Evolutionary conservation across 2,888 invertebrate species (phyloP), one percentile per base, ranked within the genome.

Genomic region (Xestia c-nigrum): DNA sequence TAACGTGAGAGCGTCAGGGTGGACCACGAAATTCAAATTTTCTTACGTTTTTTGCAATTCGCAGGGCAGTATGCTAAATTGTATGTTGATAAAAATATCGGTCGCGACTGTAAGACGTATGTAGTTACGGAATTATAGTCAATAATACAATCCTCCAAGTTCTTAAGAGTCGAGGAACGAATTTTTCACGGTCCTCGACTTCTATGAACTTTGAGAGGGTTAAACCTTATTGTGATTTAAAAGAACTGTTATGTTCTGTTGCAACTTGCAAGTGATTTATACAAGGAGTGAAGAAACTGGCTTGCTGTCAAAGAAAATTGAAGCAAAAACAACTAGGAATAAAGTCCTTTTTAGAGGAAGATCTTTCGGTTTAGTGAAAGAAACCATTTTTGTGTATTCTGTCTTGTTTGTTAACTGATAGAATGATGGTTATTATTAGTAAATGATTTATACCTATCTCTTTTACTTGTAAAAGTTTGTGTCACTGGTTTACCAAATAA

Each of bases 201-300:
- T n/a, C n/a, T n/a, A n/a, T n/a, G n/a, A n/a, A n/a, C n/a, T n/a
- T n/a, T n/a, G n/a, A n/a, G n/a, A n/a, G n/a, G n/a, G n/a, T 57
- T 47, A 38, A 21, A 46, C n/a, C 9, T 19, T n/a, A 12, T 24
- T 24, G 12, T 19, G 50, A 19, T 52, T 24, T 74, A 21, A 19
- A 38, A 74, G 31, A 76, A 59, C 57, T 65, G 77, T 67, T 52
- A 61, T n/a, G 52, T 67, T 59, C 77, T 63, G 77, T 59, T 40
- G 9, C 7, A 38, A 64, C 66, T 59, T 40, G 9, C 7, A 38
- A 64, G 24, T 21, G 16, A 59, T 59, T 43, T 10, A 31, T 6
- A 43, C 21, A 59, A 52, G 38, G 21, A 24, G 16, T 50, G n/a
- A 66, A 43, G 52, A 46, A 24, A 46, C 5, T 16, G 14, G 16